Evolutionary conservation across 2,888 invertebrate species (phyloP).

Genomic region (Patella ulyssiponensis): DNA sequence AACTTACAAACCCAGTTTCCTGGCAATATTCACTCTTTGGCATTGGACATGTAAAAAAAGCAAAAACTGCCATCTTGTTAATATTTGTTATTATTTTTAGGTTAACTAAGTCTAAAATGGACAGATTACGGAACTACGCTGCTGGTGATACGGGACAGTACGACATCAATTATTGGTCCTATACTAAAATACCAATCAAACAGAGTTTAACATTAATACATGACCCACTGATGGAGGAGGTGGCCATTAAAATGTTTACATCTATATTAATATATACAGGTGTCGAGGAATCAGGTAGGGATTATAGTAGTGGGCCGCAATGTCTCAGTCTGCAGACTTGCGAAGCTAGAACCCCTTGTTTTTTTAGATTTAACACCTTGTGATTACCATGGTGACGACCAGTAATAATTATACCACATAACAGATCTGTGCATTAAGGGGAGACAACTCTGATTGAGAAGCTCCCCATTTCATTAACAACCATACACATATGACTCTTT

Average conservation of each 20-base stretch:
- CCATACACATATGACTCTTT: no score
- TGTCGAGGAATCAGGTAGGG: conserved; percentile 45
- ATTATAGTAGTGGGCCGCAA: no score
- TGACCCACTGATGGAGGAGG: conserved; percentile 86
- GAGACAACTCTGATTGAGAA: no score
- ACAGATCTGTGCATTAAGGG: no score
- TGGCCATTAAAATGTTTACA: conserved; percentile 90
- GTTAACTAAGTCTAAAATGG: conserved; percentile 64
- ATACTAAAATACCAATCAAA: conserved; percentile 84
- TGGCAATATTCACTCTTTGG: conserved; percentile 12
- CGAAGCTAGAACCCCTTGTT: no score
- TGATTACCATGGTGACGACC: no score
- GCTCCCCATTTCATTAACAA: no score
- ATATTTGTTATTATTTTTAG: conserved; percentile 39
- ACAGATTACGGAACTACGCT: conserved; percentile 52
- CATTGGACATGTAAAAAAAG: not conserved
- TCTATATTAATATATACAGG: conserved; percentile 84
- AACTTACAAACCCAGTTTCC: not conserved
- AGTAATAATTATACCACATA: no score
- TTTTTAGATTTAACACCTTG: no score
- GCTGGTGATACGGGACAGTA: conserved; percentile 80
- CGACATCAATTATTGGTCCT: conserved; percentile 85
- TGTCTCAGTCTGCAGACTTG: no score
- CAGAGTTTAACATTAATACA: conserved; percentile 88
- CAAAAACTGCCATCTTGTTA: not conserved